Conservation (phyloP, 2,113 vertebrate species). For the Oryzias melastigma region DNA sequence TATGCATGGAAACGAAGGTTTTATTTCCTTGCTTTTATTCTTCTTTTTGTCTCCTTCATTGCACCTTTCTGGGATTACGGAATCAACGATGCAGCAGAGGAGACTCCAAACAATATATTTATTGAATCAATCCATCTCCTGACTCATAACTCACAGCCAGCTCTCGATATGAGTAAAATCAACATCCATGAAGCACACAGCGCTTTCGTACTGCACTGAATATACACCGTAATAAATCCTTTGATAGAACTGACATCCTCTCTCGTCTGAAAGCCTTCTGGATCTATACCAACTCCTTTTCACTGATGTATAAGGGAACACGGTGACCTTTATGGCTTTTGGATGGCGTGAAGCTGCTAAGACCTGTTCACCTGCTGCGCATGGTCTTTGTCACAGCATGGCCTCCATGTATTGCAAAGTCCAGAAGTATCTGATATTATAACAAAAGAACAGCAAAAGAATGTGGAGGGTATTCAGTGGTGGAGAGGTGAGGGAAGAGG, state of each 20-base stretch:
- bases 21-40: background rate
- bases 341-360: slow-evolving; percentile 32
- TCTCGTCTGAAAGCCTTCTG: slow-evolving; percentile 45
- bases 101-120: slow-evolving; percentile 22
- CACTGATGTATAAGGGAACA: slow-evolving; percentile 25
- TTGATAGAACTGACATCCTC: slow-evolving; percentile 25
- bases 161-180: slow-evolving; percentile 34
- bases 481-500: slow-evolving; percentile 54
- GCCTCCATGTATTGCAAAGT: slow-evolving; percentile 36
- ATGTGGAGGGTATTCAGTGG: slow-evolving; percentile 49
- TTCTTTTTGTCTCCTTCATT: background rate
- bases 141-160: slow-evolving; percentile 37
- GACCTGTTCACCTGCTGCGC: slow-evolving; percentile 52
- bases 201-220: slow-evolving; percentile 23
- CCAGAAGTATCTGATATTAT: slow-evolving; percentile 53
- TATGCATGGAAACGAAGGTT: too few relatives aligned
- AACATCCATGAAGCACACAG: slow-evolving; percentile 26
- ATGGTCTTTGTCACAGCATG: slow-evolving; percentile 46
- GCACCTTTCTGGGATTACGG: slow-evolving; percentile 20
- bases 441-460: slow-evolving; percentile 57
- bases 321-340: slow-evolving; percentile 56
- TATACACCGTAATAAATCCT: slow-evolving; percentile 33
- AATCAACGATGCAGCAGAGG: slow-evolving; percentile 1
- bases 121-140: slow-evolving; percentile 32
- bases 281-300: slow-evolving; percentile 52